Conservation (phyloP, 2,888 invertebrate species). For the Ecliptopera silaceata region DNA sequence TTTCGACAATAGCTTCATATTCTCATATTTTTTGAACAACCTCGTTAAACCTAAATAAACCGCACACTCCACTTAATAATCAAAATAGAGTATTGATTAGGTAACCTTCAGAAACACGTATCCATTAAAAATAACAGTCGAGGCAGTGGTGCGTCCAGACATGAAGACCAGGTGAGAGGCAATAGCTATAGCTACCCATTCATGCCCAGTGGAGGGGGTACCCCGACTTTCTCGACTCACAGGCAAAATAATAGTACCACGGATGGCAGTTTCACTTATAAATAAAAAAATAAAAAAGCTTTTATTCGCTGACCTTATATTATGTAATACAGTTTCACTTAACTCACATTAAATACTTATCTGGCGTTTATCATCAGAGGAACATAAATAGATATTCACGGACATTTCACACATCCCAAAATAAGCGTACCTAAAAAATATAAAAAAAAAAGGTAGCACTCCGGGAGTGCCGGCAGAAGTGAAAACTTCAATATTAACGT, state of each 20-base stretch:
- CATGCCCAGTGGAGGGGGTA: constrained; percentile 32
- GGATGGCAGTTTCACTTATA: background rate
- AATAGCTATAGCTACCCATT: constrained; percentile 40
- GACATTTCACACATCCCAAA: too few relatives aligned
- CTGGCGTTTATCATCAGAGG: too few relatives aligned
- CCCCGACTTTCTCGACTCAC: background rate
- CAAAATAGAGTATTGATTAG: constrained; percentile 35
- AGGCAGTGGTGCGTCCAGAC: constrained; percentile 48
- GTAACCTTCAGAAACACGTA: constrained; percentile 41
- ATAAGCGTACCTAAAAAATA: too few relatives aligned
- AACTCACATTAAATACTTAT: too few relatives aligned
- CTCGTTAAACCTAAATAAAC: constrained; percentile 16
- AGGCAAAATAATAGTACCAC: background rate
- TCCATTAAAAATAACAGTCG: constrained; percentile 40
- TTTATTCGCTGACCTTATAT: too few relatives aligned
- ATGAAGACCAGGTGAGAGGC: constrained; percentile 46
- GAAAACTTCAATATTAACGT: too few relatives aligned
- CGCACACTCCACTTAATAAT: constrained; percentile 21
- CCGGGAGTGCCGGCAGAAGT: too few relatives aligned
- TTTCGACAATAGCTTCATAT: background rate
- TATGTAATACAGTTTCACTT: too few relatives aligned
- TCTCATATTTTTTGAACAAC: constrained; percentile 9
- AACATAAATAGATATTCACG: too few relatives aligned
- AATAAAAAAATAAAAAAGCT: too few relatives aligned
- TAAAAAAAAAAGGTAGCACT: too few relatives aligned